Evolutionary conservation across 2,797 vertebrate genomes (phyloP).

Genomic region (Bradypodion ventrale): DNA sequence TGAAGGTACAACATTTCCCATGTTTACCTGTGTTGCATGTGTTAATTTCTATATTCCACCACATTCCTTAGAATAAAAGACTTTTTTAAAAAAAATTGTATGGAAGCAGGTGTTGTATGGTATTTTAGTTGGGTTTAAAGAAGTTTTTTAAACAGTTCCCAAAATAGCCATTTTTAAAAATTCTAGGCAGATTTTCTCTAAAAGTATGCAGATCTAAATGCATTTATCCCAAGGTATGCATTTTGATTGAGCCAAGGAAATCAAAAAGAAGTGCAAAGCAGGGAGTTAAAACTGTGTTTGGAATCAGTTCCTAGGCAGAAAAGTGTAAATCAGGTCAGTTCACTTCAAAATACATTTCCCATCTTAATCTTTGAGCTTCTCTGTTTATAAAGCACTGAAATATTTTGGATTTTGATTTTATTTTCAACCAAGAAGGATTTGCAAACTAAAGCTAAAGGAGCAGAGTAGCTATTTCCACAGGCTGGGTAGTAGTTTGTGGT

Average conservation of each 20-base stretch:
- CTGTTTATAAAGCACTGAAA: neutral
- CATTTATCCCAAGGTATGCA: neutral
- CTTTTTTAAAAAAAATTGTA: neutral
- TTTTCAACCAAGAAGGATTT: neutral
- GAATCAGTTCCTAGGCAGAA: neutral
- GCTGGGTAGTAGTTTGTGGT: constrained; percentile 25
- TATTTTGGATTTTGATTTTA: neutral
- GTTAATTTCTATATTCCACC: neutral
- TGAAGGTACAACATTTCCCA: too few relatives aligned
- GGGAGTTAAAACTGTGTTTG: neutral
- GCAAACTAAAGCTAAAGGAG: neutral
- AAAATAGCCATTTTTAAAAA: too few relatives aligned
- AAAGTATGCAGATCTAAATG: neutral
- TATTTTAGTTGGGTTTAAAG: too few relatives aligned
- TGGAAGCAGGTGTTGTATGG: too few relatives aligned
- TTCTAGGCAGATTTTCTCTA: neutral
- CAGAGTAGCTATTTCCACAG: constrained; percentile 6
- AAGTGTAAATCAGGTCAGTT: neutral
- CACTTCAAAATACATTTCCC: neutral
- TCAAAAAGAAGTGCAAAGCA: neutral
- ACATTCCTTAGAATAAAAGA: neutral
- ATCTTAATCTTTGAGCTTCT: neutral
- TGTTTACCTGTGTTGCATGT: neutral
- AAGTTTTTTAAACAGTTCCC: too few relatives aligned
- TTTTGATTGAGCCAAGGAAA: neutral